Percentiles rank a stretch among this genome's conserved stretches.
phyloP scores from a whole-genome alignment of 2,797 vertebrate species.

The Pitangus sulphuratus region DNA sequence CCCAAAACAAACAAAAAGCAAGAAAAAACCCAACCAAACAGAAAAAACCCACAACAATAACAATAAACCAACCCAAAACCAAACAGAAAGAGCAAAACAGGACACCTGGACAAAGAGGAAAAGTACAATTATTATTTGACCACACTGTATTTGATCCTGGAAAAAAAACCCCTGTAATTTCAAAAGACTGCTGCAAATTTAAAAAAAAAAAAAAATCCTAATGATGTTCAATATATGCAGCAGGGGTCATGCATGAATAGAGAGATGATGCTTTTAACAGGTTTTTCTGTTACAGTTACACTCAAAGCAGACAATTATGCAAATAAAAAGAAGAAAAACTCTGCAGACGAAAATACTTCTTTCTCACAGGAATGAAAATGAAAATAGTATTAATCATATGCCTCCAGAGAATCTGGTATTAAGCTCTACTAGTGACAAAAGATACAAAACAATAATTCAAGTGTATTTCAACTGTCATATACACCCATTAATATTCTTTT shows the following conservation, averaged over 20 bases:
- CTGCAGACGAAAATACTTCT: not conserved
- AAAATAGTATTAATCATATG: slow-evolving; percentile 1
- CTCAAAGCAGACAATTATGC: slow-evolving; percentile 11
- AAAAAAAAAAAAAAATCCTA: not conserved
- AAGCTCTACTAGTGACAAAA: not conserved
- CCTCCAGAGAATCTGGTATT: not conserved
- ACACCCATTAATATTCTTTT: not conserved
- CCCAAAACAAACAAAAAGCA: not conserved
- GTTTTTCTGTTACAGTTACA: not conserved
- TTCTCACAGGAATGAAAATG: not conserved
- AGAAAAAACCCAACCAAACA: not conserved
- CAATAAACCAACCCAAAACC: not conserved
- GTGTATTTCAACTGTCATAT: not conserved
- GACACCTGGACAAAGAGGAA: not conserved
- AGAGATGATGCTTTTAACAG: not conserved
- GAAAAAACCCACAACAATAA: not conserved
- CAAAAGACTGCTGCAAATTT: not conserved
- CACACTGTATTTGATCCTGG: not conserved
- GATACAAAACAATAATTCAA: not conserved
- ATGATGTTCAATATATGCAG: not conserved
- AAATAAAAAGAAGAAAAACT: not conserved
- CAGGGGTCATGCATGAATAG: not conserved
- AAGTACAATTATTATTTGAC: not conserved
- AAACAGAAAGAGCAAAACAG: not conserved
- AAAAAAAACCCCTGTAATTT: not conserved